phyloP scores from a whole-genome alignment of 2,797 vertebrate genomes.

The Odontamblyopus lacepedii region DNA sequence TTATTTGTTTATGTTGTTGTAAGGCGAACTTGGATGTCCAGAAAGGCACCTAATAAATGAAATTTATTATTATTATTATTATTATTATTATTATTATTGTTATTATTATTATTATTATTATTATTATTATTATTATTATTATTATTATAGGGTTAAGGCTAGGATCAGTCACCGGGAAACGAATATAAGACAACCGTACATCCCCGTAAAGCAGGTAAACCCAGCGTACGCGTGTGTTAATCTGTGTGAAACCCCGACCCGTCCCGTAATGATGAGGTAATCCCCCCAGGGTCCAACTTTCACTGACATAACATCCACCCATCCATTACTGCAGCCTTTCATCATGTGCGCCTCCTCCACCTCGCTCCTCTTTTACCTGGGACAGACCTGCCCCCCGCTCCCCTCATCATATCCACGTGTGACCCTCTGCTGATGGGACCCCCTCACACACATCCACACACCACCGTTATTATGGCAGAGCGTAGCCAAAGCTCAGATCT shows the following conservation, averaged over 20 bases:
- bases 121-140: too few relatives aligned
- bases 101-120: too few relatives aligned
- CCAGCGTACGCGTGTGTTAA: slow-evolving; percentile 16
- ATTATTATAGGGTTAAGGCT: not conserved
- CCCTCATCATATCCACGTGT: slow-evolving; percentile 78
- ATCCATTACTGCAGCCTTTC: slow-evolving; percentile 40
- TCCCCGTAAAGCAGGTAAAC: not conserved
- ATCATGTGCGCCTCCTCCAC: slow-evolving; percentile 29
- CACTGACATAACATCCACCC: slow-evolving; percentile 74
- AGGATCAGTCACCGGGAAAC: not conserved
- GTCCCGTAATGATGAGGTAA: slow-evolving; percentile 84
- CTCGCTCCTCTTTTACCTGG: slow-evolving; percentile 32
- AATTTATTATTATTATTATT: too few relatives aligned
- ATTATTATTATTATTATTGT: too few relatives aligned
- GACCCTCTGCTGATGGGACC: slow-evolving; percentile 15
- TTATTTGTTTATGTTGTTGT: too few relatives aligned
- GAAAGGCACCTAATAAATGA: too few relatives aligned
- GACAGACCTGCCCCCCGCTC: slow-evolving; percentile 59
- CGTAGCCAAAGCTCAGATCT: slow-evolving; percentile 5
- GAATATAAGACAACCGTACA: not conserved
- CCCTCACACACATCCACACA: slow-evolving; percentile 18
- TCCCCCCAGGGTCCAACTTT: slow-evolving; percentile 86
- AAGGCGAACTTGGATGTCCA: too few relatives aligned
- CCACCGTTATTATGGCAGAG: not conserved
- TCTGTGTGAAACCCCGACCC: slow-evolving; percentile 67